Conservation (phyloP, 2,113 vertebrate genomes). For the rat (Rattus norvegicus) region DNA sequence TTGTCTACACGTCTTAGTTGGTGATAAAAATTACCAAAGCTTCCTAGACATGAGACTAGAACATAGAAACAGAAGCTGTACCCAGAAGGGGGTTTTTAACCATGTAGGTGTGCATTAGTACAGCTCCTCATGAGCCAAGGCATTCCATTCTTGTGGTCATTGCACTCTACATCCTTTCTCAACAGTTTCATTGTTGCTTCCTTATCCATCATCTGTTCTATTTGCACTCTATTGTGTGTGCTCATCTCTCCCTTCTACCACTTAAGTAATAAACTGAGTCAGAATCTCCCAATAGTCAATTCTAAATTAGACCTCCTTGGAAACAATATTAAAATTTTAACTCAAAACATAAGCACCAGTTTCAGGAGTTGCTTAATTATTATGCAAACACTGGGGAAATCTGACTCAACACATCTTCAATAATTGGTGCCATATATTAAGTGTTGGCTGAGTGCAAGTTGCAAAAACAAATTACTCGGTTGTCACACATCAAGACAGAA, state of each 20-base stretch:
- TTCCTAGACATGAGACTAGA: background rate
- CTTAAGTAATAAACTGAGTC: background rate
- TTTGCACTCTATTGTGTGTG: background rate
- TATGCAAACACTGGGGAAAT: slow-evolving; percentile 56
- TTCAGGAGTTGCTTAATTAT: slow-evolving; percentile 65
- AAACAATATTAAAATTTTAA: slow-evolving; percentile 66
- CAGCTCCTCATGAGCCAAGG: too few species aligned
- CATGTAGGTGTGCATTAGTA: background rate
- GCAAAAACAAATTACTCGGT: slow-evolving; percentile 53
- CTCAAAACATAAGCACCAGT: slow-evolving; percentile 23
- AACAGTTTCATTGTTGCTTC: background rate
- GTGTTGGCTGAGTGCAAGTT: slow-evolving; percentile 9
- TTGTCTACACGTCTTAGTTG: background rate
- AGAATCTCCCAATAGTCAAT: background rate
- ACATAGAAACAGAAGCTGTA: background rate
- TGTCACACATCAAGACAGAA: slow-evolving; percentile 38
- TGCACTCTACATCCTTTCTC: too few species aligned
- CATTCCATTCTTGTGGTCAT: background rate
- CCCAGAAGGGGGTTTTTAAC: fast-evolving
- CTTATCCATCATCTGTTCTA: background rate
- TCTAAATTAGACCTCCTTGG: slow-evolving; percentile 30
- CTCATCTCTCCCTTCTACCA: background rate
- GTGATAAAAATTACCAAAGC: background rate
- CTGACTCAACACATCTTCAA: slow-evolving; percentile 54
- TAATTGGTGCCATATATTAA: slow-evolving; percentile 67